Evolutionary conservation across 2,797 vertebrate species (phyloP).

Genomic region (Crypturellus tataupa): DNA sequence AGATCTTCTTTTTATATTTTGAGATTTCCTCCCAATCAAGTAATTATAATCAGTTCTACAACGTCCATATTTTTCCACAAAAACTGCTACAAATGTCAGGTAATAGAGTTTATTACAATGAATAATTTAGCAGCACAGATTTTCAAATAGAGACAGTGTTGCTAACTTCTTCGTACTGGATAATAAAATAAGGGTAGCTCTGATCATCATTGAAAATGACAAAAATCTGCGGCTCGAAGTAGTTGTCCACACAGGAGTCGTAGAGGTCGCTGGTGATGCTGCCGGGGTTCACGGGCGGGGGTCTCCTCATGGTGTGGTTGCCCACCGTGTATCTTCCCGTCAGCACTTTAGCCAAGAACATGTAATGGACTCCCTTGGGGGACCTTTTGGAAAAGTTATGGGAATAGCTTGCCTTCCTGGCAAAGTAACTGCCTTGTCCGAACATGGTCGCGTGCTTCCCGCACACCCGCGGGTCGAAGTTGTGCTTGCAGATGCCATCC

Average conservation of each 20-base stretch:
- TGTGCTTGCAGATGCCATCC: constrained; percentile 99
- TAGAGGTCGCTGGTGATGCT: constrained; percentile 96
- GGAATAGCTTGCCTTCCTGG: constrained; percentile 96
- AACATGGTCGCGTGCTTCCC: constrained; percentile 99
- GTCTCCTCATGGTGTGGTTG: constrained; percentile 95
- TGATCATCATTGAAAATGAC: constrained; percentile 99
- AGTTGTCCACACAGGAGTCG: constrained; percentile 99
- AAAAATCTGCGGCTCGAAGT: constrained; percentile 97
- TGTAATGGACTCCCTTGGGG: constrained; percentile 94
- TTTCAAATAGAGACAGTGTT: constrained; percentile 91
- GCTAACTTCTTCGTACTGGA: constrained; percentile 97
- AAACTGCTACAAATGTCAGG: constrained; percentile 67
- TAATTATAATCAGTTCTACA: not conserved
- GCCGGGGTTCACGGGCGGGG: constrained; percentile 92
- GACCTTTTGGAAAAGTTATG: constrained; percentile 98
- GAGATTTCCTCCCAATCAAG: not conserved
- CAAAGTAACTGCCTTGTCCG: constrained; percentile 98
- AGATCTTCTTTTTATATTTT: not conserved
- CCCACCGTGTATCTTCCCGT: constrained; percentile 95
- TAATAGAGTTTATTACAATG: not conserved
- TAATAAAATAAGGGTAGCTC: constrained; percentile 99
- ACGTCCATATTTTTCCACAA: not conserved
- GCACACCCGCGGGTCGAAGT: constrained; percentile 97
- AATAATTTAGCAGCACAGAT: constrained; percentile 71
- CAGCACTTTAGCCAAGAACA: constrained; percentile 98